phyloP scores from a whole-genome alignment of 2,113 vertebrate genomes.

The Lophura nycthemera region DNA sequence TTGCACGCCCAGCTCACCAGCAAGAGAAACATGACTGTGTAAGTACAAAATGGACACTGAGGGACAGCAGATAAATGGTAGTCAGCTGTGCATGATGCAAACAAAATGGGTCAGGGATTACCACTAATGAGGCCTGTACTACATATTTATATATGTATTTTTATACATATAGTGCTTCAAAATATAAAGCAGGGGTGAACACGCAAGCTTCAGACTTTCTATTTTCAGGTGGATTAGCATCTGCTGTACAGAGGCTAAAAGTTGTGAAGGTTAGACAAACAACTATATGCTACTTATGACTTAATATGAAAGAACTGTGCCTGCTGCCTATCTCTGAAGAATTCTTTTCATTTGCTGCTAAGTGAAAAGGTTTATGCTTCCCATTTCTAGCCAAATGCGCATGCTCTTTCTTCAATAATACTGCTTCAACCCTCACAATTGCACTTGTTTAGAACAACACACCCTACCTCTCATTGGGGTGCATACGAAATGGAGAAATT shows the following conservation, averaged over 20 bases:
- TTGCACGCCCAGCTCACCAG: neutral
- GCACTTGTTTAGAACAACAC: accelerated
- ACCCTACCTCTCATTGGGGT: accelerated
- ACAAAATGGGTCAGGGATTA: neutral
- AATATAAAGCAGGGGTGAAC: neutral
- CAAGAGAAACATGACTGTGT: neutral
- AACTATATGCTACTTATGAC: constrained; percentile 35
- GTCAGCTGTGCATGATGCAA: neutral
- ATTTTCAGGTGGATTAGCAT: constrained; percentile 45
- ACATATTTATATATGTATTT: neutral
- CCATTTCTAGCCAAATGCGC: neutral
- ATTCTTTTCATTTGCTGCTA: neutral
- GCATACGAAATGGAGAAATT: neutral
- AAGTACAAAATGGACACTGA: neutral
- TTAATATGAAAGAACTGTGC: neutral
- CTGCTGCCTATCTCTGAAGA: neutral
- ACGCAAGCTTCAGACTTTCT: constrained; percentile 27
- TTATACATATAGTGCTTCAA: neutral
- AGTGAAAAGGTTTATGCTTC: neutral
- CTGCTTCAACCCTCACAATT: neutral
- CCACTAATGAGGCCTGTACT: neutral
- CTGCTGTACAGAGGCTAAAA: constrained; percentile 5
- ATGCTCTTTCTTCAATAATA: neutral
- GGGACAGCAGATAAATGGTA: neutral
- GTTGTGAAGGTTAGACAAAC: neutral